These are phyloP conservation scores for Corvus hawaiiensis DNA, from an alignment of 2,113 vertebrate genomes.

Conservation along the genomic window DNA sequence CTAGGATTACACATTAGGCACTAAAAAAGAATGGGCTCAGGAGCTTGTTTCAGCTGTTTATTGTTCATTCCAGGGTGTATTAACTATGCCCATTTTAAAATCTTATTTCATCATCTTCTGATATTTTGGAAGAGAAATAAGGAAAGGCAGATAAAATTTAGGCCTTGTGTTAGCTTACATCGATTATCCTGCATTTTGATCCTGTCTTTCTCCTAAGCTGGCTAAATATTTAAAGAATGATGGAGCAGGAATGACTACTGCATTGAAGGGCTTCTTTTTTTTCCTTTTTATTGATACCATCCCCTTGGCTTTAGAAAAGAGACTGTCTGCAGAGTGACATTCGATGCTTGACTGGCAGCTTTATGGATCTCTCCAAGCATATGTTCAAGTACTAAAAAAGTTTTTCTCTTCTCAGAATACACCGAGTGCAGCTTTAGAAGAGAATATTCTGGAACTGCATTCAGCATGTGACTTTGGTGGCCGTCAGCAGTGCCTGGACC, in stretches of 20 bases:
- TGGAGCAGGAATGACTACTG: not conserved
- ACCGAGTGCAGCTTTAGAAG: not conserved
- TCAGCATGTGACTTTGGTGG: constrained; percentile 16
- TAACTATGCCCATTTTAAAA: constrained; percentile 13
- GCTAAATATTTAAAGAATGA: not conserved
- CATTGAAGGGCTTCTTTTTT: not conserved
- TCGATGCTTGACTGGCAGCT: not conserved
- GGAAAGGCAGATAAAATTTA: not conserved
- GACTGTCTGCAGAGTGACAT: not conserved
- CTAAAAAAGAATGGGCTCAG: constrained; percentile 2
- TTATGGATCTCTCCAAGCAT: not conserved
- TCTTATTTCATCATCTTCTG: not conserved
- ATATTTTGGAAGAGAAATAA: not conserved
- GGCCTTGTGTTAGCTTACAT: not conserved
- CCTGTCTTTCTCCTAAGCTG: not conserved
- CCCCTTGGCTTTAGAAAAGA: not conserved
- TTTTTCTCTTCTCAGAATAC: not conserved
- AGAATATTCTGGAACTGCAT: not conserved
- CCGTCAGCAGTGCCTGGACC: constrained; percentile 61
- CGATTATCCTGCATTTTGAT: not conserved
- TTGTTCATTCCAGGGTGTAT: not conserved
- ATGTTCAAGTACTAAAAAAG: not conserved
- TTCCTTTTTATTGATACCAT: not conserved
- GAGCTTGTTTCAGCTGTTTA: not conserved
- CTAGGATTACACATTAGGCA: not conserved